A percentile compares a stretch with the other conserved stretches of the same genome.
Conservation (phyloP, 2,113 vertebrate species). For the Vulpes vulpes region DNA sequence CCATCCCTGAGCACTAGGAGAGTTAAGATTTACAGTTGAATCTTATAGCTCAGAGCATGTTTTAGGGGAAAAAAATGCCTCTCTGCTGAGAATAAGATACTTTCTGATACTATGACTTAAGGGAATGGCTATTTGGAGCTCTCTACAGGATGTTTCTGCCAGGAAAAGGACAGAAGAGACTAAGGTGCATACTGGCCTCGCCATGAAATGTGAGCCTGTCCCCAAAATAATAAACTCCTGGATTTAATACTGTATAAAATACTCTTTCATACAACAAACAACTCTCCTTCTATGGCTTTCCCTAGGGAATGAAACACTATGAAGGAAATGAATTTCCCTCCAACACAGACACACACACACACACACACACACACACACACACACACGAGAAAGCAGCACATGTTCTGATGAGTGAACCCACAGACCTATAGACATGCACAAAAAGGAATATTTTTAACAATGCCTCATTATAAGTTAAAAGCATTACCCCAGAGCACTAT, state of each 20-base stretch:
- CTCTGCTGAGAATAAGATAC: conserved; percentile 55
- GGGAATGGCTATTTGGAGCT: conserved; percentile 59
- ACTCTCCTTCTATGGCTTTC: background rate
- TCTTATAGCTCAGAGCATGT: conserved; percentile 17
- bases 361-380: background rate
- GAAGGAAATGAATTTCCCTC: conserved; percentile 9
- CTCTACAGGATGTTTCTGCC: conserved; percentile 32
- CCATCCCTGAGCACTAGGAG: background rate
- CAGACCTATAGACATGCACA: background rate
- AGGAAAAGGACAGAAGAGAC: background rate
- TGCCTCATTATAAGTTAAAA: conserved; percentile 55
- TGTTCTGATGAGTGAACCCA: background rate
- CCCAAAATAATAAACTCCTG: conserved; percentile 58
- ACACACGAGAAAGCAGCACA: background rate
- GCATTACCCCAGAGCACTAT: background rate
- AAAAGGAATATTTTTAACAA: conserved; percentile 38
- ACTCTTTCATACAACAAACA: background rate
- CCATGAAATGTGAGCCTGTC: conserved; percentile 44
- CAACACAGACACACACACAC: background rate
- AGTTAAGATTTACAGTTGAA: conserved; percentile 38
- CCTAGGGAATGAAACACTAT: background rate
- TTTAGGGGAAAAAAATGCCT: background rate
- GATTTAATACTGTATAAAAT: conserved; percentile 52
- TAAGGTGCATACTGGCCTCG: background rate
- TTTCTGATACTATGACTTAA: conserved; percentile 47